Evolutionary conservation across 2,888 invertebrate species (phyloP).

Genomic region (Andrena haemorrhoa): DNA sequence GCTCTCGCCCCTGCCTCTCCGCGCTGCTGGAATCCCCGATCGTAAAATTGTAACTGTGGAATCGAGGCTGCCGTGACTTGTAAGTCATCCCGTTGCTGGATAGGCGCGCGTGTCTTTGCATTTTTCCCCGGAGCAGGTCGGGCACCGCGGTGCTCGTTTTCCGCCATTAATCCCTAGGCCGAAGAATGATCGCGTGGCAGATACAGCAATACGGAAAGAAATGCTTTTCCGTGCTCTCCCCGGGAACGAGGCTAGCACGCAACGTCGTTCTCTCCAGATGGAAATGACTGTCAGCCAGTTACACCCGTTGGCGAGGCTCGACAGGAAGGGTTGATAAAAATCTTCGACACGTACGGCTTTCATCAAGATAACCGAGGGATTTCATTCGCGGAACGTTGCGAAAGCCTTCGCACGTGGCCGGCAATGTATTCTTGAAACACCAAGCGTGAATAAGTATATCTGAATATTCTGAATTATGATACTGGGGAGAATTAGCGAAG

Average conservation of each 20-base stretch:
- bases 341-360: conserved; percentile 1
- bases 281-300: not conserved
- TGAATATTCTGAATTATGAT: not conserved
- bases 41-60: conserved; percentile 47
- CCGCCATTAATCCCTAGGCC: not conserved
- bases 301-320: too few species aligned
- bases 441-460: not conserved
- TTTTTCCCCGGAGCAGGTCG: not conserved
- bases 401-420: not conserved
- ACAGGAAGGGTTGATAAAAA: conserved; percentile 13
- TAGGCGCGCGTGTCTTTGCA: conserved; percentile 17
- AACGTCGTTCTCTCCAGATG: not conserved
- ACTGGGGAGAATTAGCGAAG: too few species aligned
- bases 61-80: conserved; percentile 35
- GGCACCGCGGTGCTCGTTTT: not conserved
- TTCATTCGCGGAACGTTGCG: conserved; percentile 4
- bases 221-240: too few species aligned
- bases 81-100: conserved; percentile 30
- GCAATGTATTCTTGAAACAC: not conserved
- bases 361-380: not conserved
- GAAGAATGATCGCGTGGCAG: not conserved
- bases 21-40: conserved; percentile 26
- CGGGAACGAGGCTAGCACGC: too few species aligned
- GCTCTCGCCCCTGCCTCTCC: not conserved
- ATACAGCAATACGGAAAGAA: not conserved